Evolutionary conservation across 1,140 invertebrate genomes (phyloP), one percentile per base, ranked within the genome.

Genomic region (Diorhabda elongata): DNA sequence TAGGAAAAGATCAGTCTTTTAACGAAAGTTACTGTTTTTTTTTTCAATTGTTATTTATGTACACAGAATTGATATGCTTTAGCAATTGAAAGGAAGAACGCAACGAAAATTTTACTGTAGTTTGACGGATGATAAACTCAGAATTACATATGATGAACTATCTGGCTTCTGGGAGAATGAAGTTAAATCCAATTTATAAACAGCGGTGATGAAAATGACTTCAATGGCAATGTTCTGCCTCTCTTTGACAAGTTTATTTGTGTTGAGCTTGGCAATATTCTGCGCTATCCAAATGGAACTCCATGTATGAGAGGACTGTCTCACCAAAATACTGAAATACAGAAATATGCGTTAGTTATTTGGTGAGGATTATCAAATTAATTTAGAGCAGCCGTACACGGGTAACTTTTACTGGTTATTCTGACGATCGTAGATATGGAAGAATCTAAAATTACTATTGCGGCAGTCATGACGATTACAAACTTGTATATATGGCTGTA

Each of bases 221-320:
- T 73, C 71, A 70, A 74, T 72, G 67, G 47, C 58, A 60, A 11
- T 9, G 58, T 7, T 60, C 5, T 26, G 58, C 42, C 11, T 42
- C 42, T 65, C 73, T 68, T 73, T 66, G 61, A 69, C 77, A 73
- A 81, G 80, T 90, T 90, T 94, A 94, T 93, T 94, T 94, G 91
- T 95, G 92, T 91, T 95, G 92, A 84, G 92, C 94, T 88, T 95
- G 93, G 90, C 95, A 97, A 87, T 95, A 95, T 87, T 95, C 92
- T 87, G 91, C 92, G 85, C 92, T 94, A 87, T 93, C 92, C 89
- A 94, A 90, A 86, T 93, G 91, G 92, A 95, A 96, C 93, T 96
- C 94, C 94, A 95, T 96, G 92, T 93, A 95, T 92, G 91, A 77
- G 75, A 79, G 76, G 61, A 81, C 79, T 71, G 75, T 76, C 78